phyloP scores from a whole-genome alignment of 1,140 invertebrate genomes.

The Aphelenchoides besseyi region DNA sequence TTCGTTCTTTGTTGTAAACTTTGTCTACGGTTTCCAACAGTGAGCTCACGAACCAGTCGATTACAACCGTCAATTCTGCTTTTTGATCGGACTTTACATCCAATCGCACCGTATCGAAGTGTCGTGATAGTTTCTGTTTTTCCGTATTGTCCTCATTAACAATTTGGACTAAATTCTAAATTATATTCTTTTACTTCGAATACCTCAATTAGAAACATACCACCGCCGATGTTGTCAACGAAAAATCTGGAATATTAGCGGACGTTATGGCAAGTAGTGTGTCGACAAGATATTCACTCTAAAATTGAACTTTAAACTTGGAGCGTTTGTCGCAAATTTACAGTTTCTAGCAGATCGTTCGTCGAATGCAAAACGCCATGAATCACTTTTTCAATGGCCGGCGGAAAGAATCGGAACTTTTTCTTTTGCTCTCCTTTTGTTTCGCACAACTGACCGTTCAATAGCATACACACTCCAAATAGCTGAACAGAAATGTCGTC shows the following conservation, averaged over 20 bases:
- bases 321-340: too few relatives aligned
- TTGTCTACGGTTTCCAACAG: not conserved
- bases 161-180: not conserved
- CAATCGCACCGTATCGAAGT: not conserved
- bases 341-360: not conserved
- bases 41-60: not conserved
- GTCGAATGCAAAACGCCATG: not conserved
- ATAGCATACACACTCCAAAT: slow-evolving; percentile 9
- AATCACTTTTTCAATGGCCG: not conserved
- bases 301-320: not conserved
- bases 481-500: not conserved
- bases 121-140: too few relatives aligned
- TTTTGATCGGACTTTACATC: not conserved
- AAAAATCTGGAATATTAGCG: not conserved
- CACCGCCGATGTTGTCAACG: not conserved
- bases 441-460: not conserved
- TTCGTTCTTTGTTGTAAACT: not conserved
- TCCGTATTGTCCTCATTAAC: not conserved
- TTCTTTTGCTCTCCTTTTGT: not conserved
- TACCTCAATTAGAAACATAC: not conserved
- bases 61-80: not conserved
- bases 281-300: not conserved
- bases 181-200: not conserved
- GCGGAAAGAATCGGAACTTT: not conserved
- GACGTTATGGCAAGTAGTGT: not conserved